Evolutionary conservation across 2,797 vertebrate genomes (phyloP), one percentile per base, ranked within the genome.

Genomic region (Sarcophilus harrisii): DNA sequence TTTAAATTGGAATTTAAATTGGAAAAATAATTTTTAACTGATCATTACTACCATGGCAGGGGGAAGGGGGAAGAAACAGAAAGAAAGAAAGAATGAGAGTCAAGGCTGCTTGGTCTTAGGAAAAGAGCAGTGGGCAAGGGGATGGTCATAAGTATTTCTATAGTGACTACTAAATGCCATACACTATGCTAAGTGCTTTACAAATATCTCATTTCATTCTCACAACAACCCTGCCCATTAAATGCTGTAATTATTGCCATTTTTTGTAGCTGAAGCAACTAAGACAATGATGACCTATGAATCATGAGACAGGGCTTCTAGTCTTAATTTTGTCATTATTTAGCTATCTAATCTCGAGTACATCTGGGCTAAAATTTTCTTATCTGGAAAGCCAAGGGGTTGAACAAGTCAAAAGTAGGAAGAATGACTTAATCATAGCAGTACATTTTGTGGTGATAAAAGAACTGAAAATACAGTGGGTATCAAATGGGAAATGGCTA

Each of bases 321-420:
- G 87, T 38, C 9, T 57, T 13, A 32, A 24, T 0, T n/a, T 29
- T 90, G 60, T 45, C 32, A 30, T 45, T 30, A 2, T 1, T 13
- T 12, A 30, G 21, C 92, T 55, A 28, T 2, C 45, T 28, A 30
- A 95, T 66, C 94, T 11, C 14, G 57, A 54, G 81, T 32, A 24
- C 3, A 10, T 14, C 90, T 4, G 6, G 52, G 45, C 54, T 90
- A 24, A 60, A 4, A 14, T 54, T 52, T 95, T 93, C 55, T 3
- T 4, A 24, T 32, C 38, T 24, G 0, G 4, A 32, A 14, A 57
- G 30, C 4, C 1, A 0, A 58, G 21, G 58, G 29, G 0, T 1
- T 30, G 29, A 62, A 93, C 57, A 81, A 38, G 21, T 45, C 21
- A 81, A 81, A 81, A 81, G 10, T 45, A 81, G 73, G 73, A 81